Evolutionary conservation across 2,888 invertebrate species (phyloP).

Genomic region (Patella ulyssiponensis): DNA sequence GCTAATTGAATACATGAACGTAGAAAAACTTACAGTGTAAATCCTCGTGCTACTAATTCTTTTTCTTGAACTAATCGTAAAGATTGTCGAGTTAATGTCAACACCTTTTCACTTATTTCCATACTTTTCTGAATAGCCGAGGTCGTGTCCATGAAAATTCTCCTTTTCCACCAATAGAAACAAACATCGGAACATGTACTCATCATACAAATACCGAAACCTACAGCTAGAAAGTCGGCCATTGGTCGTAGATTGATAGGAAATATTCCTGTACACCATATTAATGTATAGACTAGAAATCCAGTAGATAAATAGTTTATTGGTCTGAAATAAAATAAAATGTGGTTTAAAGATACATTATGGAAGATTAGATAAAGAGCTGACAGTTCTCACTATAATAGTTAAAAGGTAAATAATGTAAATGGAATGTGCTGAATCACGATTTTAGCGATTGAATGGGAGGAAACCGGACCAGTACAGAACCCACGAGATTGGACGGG

Average conservation of each 20-base stretch:
- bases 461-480: no score
- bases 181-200: slow-evolving; percentile 22
- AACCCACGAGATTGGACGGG: no score
- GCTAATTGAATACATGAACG: no score
- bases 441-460: no score
- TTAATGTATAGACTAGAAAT: slow-evolving; percentile 5
- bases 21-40: slow-evolving; percentile 59
- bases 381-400: no score
- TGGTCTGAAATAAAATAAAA: not conserved
- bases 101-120: slow-evolving; percentile 22
- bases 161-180: slow-evolving; percentile 19
- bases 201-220: slow-evolving; percentile 18
- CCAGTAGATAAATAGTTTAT: slow-evolving; percentile 7
- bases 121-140: slow-evolving; percentile 14
- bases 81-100: slow-evolving; percentile 40
- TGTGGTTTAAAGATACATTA: not conserved
- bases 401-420: no score
- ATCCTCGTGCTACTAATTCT: slow-evolving; percentile 64
- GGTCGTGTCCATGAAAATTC: slow-evolving; percentile 8
- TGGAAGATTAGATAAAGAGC: no score
- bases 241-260: slow-evolving; percentile 3
- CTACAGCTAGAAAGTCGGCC: slow-evolving; percentile 10
- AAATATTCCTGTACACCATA: slow-evolving; percentile 6
- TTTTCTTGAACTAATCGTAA: slow-evolving; percentile 62
- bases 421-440: no score